Evolutionary conservation across 30 jellyfish, hydroid and myxozoan species (phyloP).

Genomic region (Hydractinia symbiolongicarpus): DNA sequence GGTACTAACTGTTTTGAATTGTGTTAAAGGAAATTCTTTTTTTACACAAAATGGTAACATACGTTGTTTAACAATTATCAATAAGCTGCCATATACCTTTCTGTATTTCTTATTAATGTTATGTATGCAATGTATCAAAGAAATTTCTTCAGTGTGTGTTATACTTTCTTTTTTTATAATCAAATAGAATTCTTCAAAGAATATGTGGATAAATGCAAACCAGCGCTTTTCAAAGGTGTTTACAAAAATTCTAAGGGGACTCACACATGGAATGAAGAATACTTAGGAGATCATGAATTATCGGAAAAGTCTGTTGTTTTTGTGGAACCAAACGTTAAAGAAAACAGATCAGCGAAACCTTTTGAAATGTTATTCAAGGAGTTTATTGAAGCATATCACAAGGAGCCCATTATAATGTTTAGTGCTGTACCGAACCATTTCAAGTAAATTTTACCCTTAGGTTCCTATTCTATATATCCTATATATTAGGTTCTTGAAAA

Average conservation of each 20-base stretch:
- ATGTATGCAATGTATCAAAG: too few species aligned
- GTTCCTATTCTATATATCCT: neutral
- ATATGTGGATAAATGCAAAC: slow-evolving; percentile 19
- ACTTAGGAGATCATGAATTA: neutral
- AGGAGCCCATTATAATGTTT: neutral
- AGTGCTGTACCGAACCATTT: neutral
- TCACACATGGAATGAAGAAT: slow-evolving; percentile 3
- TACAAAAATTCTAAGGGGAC: slow-evolving; percentile 3
- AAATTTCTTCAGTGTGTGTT: too few species aligned
- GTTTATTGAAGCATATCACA: neutral
- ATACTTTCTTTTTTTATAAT: neutral
- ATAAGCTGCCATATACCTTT: too few species aligned
- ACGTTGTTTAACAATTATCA: too few species aligned
- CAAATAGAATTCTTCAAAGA: slow-evolving; percentile 1
- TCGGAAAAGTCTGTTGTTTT: neutral
- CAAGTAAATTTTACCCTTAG: slow-evolving; percentile 1
- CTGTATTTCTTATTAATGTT: too few species aligned
- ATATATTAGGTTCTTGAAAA: neutral
- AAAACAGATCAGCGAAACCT: slow-evolving; percentile 8
- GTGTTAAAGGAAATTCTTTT: too few species aligned
- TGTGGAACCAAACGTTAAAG: slow-evolving; percentile 18
- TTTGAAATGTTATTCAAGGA: neutral
- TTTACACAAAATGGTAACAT: too few species aligned
- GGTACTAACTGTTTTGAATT: neutral
- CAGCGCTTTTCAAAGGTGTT: slow-evolving; percentile 6